Base-by-base conservation (phyloP, 2,797 vertebrate genomes). In the Limnodromus scolopaceus region DNA sequence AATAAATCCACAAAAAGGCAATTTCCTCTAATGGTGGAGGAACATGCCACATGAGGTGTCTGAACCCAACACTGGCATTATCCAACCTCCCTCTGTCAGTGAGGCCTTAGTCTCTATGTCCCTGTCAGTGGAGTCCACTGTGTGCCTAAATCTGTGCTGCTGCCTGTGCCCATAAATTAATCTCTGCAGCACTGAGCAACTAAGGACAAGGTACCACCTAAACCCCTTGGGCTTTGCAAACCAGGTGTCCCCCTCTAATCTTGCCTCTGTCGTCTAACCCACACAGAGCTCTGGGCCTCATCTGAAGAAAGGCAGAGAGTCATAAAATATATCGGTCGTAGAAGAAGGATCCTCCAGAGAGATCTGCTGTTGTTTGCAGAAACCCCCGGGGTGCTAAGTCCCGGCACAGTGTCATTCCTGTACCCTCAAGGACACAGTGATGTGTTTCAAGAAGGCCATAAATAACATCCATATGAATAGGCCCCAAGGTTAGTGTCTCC, bases 71-170 rank as follows among this genome's bases (percentile, higher is more conserved):
- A 4, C 8, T 39, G 30, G 2, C 19, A 64, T 76, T 17, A 9
- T n/a, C 34, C 66, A 66, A 39, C 38, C 11, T 65, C 34, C 60
- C 20, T 65, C 25, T 45, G 2, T 22, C 63, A 60, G 9, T 25
- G 20, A 12, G 18, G 11, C 20, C 7, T 0, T 0, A 48, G 27
- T 54, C 39, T 70, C 43, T 32, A 0, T 11, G 25, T 34, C 13
- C 16, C 61, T 70, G 11, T 25, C 1, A 0, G 10, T 58, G 43
- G 27, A 22, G 5, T 19, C 12, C 1, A 4, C 25, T 25, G 8
- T 2, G 6, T 57, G 19, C 27, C 38, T 63, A 76, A 38, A 76
- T 45, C 72, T 83, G 54, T n/a, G 11, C 38, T 84, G 36, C 34
- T 92, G 41, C 57, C 30, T 51, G 12, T 60, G 69, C 23, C 13